These are phyloP conservation scores for Paragorgia papillata DNA, from an alignment of 92 coral and sea anemone genomes.

Conservation along the genomic window DNA sequence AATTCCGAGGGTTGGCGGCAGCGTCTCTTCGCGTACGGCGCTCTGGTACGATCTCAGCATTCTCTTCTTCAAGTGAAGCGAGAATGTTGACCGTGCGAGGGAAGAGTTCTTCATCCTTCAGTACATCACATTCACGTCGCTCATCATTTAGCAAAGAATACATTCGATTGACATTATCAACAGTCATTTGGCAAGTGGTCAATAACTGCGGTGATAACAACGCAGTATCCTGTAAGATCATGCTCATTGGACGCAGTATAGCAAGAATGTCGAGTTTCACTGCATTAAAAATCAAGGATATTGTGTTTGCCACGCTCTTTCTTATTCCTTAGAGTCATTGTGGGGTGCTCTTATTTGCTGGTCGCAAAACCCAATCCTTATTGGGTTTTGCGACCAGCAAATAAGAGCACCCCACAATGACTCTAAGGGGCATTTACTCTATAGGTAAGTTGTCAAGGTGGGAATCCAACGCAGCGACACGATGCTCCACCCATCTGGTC, in stretches of 20 bases:
- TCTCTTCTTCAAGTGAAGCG: conserved; percentile 27
- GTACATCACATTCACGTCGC: conserved; percentile 15
- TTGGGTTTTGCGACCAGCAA: conserved; percentile 47
- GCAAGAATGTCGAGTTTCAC: conserved; percentile 37
- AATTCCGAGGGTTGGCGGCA: too few species aligned
- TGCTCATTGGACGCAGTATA: conserved; percentile 13
- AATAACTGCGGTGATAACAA: conserved; percentile 30
- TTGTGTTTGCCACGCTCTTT: conserved; percentile 28
- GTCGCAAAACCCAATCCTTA: conserved; percentile 42
- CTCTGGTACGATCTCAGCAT: conserved; percentile 21
- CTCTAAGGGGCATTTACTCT: conserved; percentile 14
- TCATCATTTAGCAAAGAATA: conserved; percentile 3
- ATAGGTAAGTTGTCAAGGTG: conserved; percentile 34
- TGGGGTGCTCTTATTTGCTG: conserved; percentile 30
- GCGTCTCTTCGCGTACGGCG: too few species aligned
- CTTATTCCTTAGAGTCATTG: conserved; percentile 27
- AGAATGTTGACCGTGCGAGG: conserved; percentile 24
- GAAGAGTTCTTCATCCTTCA: conserved; percentile 29
- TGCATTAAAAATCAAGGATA: conserved; percentile 26
- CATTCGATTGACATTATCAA: conserved; percentile 24
- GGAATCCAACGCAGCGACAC: conserved; percentile 36
- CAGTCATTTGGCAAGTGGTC: conserved; percentile 36
- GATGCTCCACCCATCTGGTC: conserved; percentile 42
- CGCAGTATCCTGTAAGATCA: conserved; percentile 19
- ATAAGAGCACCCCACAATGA: conserved; percentile 18